Conservation (phyloP, 2,888 invertebrate genomes). For the Magallana nippona region DNA sequence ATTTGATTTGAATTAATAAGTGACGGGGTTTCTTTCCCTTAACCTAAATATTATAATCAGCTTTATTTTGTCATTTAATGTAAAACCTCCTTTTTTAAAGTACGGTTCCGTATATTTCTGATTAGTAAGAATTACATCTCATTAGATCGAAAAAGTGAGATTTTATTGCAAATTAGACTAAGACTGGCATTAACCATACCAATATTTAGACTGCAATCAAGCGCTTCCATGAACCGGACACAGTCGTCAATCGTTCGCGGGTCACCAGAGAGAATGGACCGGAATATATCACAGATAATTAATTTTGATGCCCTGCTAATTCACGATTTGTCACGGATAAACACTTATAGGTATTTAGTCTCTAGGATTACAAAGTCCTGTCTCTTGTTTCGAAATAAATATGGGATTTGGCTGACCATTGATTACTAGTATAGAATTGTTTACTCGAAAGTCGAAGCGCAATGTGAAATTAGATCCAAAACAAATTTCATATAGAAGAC, state of each 20-base stretch:
- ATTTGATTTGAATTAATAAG: no score
- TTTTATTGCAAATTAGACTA: neutral
- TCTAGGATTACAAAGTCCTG: neutral
- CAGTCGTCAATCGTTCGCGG: neutral
- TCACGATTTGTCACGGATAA: constrained; percentile 27
- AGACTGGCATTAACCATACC: constrained; percentile 5
- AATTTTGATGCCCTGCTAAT: constrained; percentile 25
- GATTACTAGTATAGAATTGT: neutral
- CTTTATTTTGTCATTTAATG: no score
- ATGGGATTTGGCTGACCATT: neutral
- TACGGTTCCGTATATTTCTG: no score
- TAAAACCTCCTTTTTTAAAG: no score
- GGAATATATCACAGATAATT: constrained; percentile 24
- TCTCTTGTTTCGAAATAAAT: constrained; percentile 13
- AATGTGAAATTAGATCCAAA: neutral
- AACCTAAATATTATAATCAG: no score
- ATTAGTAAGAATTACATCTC: no score
- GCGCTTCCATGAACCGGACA: neutral
- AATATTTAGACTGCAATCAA: constrained; percentile 28
- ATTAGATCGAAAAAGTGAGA: no score
- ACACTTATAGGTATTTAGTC: constrained; percentile 24
- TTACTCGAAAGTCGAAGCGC: neutral
- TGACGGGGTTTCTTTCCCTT: no score
- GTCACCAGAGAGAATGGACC: constrained; percentile 26
- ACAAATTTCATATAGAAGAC: neutral